A percentile compares a stretch with the other conserved stretches of the same genome.
phyloP scores from a whole-genome alignment of 2,888 invertebrate genomes.

The Galerucella calmariensis region DNA sequence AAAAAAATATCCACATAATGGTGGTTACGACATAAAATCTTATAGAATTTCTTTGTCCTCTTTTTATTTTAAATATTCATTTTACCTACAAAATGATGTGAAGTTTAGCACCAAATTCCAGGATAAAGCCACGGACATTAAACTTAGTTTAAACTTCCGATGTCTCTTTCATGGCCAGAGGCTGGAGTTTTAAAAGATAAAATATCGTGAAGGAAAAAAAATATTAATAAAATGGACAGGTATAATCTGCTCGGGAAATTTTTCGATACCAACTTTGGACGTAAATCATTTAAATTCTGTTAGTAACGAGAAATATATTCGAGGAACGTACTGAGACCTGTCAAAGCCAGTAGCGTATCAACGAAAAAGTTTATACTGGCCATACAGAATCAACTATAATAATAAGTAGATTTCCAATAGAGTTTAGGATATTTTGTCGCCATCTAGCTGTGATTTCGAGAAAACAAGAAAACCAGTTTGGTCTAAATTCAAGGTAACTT shows the following conservation, averaged over 20 bases:
- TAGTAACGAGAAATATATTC: constrained; percentile 25
- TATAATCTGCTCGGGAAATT: constrained; percentile 21
- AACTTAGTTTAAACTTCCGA: constrained; percentile 12
- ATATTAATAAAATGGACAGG: constrained; percentile 5
- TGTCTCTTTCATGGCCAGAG: constrained; percentile 7
- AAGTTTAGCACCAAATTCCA: not conserved
- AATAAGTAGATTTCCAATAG: too few relatives aligned
- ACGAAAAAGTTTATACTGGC: too few relatives aligned
- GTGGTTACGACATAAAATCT: too few relatives aligned
- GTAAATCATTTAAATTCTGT: constrained; percentile 25
- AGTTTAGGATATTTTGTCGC: too few relatives aligned
- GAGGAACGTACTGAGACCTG: not conserved
- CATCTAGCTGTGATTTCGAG: too few relatives aligned
- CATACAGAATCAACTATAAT: too few relatives aligned
- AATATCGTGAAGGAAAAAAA: constrained; percentile 4
- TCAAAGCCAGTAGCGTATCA: not conserved
- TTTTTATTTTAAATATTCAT: not conserved
- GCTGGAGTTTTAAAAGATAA: constrained; percentile 9
- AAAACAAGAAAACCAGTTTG: too few relatives aligned
- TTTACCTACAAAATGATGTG: not conserved
- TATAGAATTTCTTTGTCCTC: too few relatives aligned
- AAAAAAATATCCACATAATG: too few relatives aligned
- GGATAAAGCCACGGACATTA: not conserved
- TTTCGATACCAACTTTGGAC: constrained; percentile 28
- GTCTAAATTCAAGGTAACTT: too few relatives aligned